phyloP scores from a whole-genome alignment of 2,888 invertebrate genomes.

The Dyspetes luteomarginatus region DNA sequence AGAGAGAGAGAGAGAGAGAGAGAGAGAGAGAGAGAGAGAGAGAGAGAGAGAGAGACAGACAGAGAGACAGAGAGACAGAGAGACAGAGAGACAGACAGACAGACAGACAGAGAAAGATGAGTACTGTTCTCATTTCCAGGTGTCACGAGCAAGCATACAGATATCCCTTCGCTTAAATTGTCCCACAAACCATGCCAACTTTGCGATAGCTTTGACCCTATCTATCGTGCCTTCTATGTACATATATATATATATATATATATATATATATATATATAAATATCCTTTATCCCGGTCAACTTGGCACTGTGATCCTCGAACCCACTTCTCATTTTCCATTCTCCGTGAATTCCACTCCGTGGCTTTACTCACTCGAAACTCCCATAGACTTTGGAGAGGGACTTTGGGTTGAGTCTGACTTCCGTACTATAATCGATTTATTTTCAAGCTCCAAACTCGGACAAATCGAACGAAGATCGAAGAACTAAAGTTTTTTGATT shows the following conservation, averaged over 20 bases:
- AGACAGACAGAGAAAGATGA: slow-evolving; percentile 22
- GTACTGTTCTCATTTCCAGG: slow-evolving; percentile 76
- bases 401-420: not conserved
- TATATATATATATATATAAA: slow-evolving; percentile 15
- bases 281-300: slow-evolving; percentile 38
- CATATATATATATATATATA: slow-evolving; percentile 15
- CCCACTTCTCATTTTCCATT: slow-evolving; percentile 36
- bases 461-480: not conserved
- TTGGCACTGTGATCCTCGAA: slow-evolving; percentile 5
- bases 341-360: not conserved
- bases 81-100: slow-evolving; percentile 8
- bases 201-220: slow-evolving; percentile 55
- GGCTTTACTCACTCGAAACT: slow-evolving; percentile 20
- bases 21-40: slow-evolving; percentile 13
- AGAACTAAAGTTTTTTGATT: not conserved
- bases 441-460: not conserved
- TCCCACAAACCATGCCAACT: slow-evolving; percentile 40
- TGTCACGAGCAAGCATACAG: slow-evolving; percentile 74
- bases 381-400: slow-evolving; percentile 14
- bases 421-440: not conserved
- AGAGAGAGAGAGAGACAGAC: slow-evolving; percentile 23
- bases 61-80: slow-evolving; percentile 4
- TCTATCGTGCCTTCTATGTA: slow-evolving; percentile 9
- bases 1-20: slow-evolving; percentile 9
- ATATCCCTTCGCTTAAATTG: slow-evolving; percentile 47